Evolutionary conservation across 2,797 vertebrate genomes (phyloP).

Genomic region (Erethizon dorsatum): DNA sequence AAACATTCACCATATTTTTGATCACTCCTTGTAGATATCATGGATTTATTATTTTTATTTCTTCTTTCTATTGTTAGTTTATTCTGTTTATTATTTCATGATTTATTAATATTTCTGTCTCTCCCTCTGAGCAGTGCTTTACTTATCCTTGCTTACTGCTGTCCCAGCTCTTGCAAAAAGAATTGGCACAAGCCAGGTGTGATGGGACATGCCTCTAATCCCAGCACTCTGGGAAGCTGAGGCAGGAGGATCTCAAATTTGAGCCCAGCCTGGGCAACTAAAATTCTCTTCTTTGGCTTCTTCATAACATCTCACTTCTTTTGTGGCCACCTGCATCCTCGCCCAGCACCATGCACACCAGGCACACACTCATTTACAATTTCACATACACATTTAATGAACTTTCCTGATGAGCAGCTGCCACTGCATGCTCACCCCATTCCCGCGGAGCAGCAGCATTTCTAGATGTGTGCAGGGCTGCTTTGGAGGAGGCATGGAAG

Average conservation of each 20-base stretch:
- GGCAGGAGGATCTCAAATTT: neutral
- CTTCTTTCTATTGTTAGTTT: neutral
- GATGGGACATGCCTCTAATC: neutral
- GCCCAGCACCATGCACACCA: neutral
- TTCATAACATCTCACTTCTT: neutral
- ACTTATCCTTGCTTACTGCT: neutral
- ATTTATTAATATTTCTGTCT: neutral
- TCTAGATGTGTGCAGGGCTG: neutral
- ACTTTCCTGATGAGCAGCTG: neutral
- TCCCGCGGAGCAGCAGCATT: neutral
- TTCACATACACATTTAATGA: neutral
- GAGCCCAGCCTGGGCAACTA: neutral
- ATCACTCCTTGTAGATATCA: neutral
- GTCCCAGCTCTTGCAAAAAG: neutral
- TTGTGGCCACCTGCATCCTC: rapidly evolving
- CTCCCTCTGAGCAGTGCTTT: neutral
- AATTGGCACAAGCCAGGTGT: neutral
- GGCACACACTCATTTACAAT: neutral
- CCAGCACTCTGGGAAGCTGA: neutral
- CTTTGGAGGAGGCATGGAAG: neutral
- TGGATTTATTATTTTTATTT: neutral
- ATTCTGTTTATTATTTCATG: neutral
- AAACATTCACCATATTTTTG: neutral
- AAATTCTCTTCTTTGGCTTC: neutral
- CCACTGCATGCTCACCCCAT: neutral